Evolutionary conservation across 2,888 invertebrate species (phyloP), one percentile per base, ranked within the genome.

Genomic region (Agrotis ipsilon): DNA sequence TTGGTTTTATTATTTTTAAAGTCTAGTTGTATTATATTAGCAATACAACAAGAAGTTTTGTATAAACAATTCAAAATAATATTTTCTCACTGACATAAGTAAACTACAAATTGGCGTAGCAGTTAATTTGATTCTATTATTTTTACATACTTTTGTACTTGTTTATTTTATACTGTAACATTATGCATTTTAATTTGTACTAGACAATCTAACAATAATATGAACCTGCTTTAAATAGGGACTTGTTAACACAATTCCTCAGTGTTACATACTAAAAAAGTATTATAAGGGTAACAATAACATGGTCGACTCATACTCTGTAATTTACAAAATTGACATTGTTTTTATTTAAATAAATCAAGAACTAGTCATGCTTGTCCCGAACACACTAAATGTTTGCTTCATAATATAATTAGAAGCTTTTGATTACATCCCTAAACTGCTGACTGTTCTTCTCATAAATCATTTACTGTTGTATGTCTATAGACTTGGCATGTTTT

Each of bases 311-410:
- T 60, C 24, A 18, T 57, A 62, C n/a, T 63, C 54, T 7, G 14
- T 78, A 80, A 68, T 43, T 60, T 61, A 71, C 63, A 79, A 76
- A 76, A 52, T 57, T 66, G 19, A 49, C 59, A 57, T 60, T 51
- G n/a, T 66, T 77, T 69, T 72, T 59, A 72, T 65, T 68, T 57
- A 51, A 65, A 64, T 51, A 45, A 67, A 54, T 70, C 46, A 59
- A 69, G 63, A 81, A 80, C 80, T 80, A 80, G 82, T 80, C 80
- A 80, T 80, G 80, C 80, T 80, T 80, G 80, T 81, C 78, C 65
- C 39, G 16, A 81, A 70, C 69, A 77, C 72, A 76, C 64, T 72
- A 52, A 68, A 76, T 72, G 64, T 72, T 65, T 70, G 78, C 67
- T 69, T 78, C 72, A 57, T 64, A 52, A 55, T 54, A 52, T 54